A percentile compares a stretch with the other conserved stretches of the same genome.
Conservation (phyloP, 2,797 vertebrate species). For the Thalassophryne amazonica region DNA sequence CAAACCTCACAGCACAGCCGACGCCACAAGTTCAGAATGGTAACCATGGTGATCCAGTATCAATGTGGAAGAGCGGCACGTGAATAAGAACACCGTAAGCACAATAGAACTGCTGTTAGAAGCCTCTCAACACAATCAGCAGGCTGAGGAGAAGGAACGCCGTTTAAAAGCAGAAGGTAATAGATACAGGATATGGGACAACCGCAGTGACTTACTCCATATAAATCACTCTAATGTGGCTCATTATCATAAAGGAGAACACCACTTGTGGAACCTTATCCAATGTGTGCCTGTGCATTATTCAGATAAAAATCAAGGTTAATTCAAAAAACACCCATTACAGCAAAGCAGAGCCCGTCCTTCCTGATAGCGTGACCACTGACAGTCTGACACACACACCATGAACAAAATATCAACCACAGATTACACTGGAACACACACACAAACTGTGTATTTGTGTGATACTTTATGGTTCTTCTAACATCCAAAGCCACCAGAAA, state of each 20-base stretch:
- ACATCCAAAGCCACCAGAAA: no score
- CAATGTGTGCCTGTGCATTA: neutral
- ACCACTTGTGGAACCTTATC: neutral
- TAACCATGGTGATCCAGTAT: conserved; percentile 56
- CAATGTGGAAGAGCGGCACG: conserved; percentile 46
- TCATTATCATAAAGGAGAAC: conserved; percentile 6
- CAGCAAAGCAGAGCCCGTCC: neutral
- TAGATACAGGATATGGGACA: conserved; percentile 55
- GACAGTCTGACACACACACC: no score
- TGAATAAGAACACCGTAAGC: conserved; percentile 33
- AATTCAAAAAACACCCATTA: neutral
- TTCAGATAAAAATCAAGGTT: neutral
- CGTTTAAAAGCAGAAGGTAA: conserved; percentile 61
- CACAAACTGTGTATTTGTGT: no score
- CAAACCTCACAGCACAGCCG: conserved; percentile 13
- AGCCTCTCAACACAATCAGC: conserved; percentile 39
- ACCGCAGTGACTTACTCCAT: conserved; percentile 53
- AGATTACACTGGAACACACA: no score
- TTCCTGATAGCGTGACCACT: neutral
- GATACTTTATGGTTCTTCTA: no score
- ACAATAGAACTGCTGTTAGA: conserved; percentile 61
- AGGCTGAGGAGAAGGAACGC: conserved; percentile 28
- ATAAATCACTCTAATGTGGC: conserved; percentile 13
- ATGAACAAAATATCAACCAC: no score
- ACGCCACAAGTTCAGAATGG: conserved; percentile 24